Evolutionary conservation across 2,113 vertebrate genomes (phyloP).

Genomic region (Percina caprodes): DNA sequence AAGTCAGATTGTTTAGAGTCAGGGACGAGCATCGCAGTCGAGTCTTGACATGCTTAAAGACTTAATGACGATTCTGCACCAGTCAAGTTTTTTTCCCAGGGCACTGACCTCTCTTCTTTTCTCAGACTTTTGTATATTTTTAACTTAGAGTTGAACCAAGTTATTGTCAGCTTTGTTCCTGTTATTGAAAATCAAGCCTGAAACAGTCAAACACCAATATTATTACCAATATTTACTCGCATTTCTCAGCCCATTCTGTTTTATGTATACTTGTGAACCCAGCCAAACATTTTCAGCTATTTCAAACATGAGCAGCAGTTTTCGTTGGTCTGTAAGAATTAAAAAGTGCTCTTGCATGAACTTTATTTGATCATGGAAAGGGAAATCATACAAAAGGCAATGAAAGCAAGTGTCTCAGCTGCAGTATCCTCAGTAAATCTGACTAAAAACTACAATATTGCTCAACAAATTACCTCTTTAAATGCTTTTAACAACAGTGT

Average conservation of each 20-base stretch:
- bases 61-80: conserved; percentile 66
- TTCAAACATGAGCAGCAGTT: neutral
- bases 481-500: neutral
- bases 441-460: neutral
- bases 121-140: conserved; percentile 42
- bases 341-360: neutral
- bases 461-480: neutral
- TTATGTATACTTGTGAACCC: conserved; percentile 16
- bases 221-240: conserved; percentile 1
- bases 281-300: conserved; percentile 11
- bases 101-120: conserved; percentile 51
- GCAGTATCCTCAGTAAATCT: neutral
- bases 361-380: neutral
- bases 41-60: conserved; percentile 73
- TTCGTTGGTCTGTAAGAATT: neutral
- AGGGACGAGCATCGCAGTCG: conserved; percentile 55
- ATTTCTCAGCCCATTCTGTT: conserved; percentile 12
- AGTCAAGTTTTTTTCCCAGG: conserved; percentile 48
- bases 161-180: conserved; percentile 9
- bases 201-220: neutral
- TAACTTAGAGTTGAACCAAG: conserved; percentile 13
- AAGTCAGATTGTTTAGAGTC: conserved; percentile 57
- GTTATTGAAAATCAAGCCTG: conserved; percentile 15
- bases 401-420: neutral
- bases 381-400: conserved; percentile 5